phyloP scores from a whole-genome alignment of 1,140 invertebrate species.

The Aphelenchoides besseyi region DNA sequence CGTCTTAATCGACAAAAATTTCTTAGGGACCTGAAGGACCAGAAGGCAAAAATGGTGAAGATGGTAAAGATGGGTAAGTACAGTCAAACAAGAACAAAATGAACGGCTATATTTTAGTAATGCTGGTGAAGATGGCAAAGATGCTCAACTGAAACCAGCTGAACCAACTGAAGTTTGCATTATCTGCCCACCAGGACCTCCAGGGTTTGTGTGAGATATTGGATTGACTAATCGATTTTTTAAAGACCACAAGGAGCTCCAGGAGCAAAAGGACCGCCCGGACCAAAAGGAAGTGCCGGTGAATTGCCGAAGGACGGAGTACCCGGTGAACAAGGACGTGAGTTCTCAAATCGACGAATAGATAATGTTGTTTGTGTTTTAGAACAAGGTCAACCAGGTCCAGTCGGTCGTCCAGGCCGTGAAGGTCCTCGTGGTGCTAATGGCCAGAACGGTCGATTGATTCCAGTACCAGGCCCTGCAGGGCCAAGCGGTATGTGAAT shows the following conservation, averaged over 20 bases:
- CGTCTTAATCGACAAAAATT: background rate
- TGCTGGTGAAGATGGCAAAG: slow-evolving; percentile 57
- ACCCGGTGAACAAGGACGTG: slow-evolving; percentile 49
- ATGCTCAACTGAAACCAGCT: slow-evolving; percentile 53
- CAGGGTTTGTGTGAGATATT: slow-evolving; percentile 40
- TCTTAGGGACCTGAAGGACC: slow-evolving; percentile 56
- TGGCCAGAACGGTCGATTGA: slow-evolving; percentile 56
- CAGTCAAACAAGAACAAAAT: too few species aligned
- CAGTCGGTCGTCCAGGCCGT: slow-evolving; percentile 56
- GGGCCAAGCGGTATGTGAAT: slow-evolving; percentile 43
- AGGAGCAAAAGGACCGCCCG: slow-evolving; percentile 47
- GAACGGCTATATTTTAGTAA: too few species aligned
- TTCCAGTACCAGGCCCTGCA: slow-evolving; percentile 61
- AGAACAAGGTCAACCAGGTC: slow-evolving; percentile 58
- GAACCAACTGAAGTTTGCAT: slow-evolving; percentile 52
- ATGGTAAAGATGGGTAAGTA: slow-evolving; percentile 59
- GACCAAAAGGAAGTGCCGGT: slow-evolving; percentile 43
- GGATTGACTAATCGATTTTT: background rate
- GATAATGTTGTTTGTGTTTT: background rate
- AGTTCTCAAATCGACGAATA: background rate
- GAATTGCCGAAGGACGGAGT: slow-evolving; percentile 47
- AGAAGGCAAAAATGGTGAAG: slow-evolving; percentile 48
- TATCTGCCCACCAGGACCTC: slow-evolving; percentile 58
- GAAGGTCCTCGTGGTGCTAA: slow-evolving; percentile 61
- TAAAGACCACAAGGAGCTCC: too few species aligned